Percentiles rank a stretch among this genome's conserved stretches.
Conservation (phyloP, 2,797 vertebrate species). For the Anguilla obscura region DNA sequence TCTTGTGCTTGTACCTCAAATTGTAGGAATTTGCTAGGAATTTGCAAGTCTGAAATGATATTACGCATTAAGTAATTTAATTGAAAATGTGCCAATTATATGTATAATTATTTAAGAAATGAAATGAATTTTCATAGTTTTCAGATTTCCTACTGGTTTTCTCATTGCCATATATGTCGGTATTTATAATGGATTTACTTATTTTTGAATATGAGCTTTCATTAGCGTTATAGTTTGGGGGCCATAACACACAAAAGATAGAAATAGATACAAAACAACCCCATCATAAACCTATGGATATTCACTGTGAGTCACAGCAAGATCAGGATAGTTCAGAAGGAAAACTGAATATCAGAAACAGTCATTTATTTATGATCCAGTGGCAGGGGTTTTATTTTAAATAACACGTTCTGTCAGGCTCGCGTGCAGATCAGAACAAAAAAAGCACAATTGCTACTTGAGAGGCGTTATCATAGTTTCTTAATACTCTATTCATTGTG, state of each 20-base stretch:
- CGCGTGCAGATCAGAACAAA: conserved; percentile 8
- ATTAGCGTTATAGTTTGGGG: conserved; percentile 30
- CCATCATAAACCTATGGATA: not conserved
- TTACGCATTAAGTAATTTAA: too few species aligned
- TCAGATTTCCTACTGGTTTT: conserved; percentile 45
- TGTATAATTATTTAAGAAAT: too few species aligned
- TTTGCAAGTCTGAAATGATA: too few species aligned
- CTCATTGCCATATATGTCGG: conserved; percentile 41
- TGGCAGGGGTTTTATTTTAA: conserved; percentile 5
- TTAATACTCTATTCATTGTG: not conserved
- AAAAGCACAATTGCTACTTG: not conserved
- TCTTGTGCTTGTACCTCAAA: too few species aligned
- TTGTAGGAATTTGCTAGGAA: too few species aligned
- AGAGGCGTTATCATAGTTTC: not conserved
- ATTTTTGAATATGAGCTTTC: conserved; percentile 46
- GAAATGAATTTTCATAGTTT: not conserved
- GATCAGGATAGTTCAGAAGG: not conserved
- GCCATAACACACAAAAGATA: conserved; percentile 23
- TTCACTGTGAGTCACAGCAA: not conserved
- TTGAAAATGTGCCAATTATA: too few species aligned
- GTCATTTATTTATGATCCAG: not conserved
- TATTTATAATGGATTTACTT: conserved; percentile 54
- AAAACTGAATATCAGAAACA: not conserved
- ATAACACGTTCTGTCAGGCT: not conserved
- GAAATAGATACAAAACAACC: not conserved